Conservation (phyloP, 2,113 vertebrate genomes). For the Lanius collurio region DNA sequence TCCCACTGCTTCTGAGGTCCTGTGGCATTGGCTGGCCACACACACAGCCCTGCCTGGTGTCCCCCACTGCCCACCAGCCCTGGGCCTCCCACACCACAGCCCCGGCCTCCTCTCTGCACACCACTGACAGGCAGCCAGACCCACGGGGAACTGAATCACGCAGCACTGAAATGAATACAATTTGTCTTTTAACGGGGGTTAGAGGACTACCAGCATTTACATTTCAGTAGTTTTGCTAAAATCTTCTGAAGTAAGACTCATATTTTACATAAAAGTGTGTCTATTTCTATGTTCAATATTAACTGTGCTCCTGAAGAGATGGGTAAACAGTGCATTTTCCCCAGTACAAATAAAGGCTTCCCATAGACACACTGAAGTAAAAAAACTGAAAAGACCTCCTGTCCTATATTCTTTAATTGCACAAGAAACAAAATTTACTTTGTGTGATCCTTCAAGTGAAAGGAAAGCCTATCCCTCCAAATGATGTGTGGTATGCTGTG, state of each 20-base stretch:
- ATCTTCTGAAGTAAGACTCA: not conserved
- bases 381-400: conserved; percentile 36
- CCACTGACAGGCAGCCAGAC: not conserved
- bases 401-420: conserved; percentile 32
- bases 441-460: conserved; percentile 29
- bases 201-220: not conserved
- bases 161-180: not conserved
- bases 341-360: conserved; percentile 46
- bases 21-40: not conserved
- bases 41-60: accelerated
- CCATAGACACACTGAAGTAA: not conserved
- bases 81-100: not conserved
- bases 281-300: conserved; percentile 25
- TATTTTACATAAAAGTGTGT: conserved; percentile 10
- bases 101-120: not conserved
- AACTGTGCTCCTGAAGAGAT: not conserved
- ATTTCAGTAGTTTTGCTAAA: not conserved
- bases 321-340: conserved; percentile 35
- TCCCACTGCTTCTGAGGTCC: not conserved
- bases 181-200: not conserved
- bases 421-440: conserved; percentile 52
- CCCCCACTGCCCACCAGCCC: not conserved
- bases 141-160: accelerated
- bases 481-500: conserved; percentile 35
- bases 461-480: conserved; percentile 44